Evolutionary conservation across 2,888 invertebrate species (phyloP), one percentile per base, ranked within the genome.

Genomic region (Salticus scenicus): DNA sequence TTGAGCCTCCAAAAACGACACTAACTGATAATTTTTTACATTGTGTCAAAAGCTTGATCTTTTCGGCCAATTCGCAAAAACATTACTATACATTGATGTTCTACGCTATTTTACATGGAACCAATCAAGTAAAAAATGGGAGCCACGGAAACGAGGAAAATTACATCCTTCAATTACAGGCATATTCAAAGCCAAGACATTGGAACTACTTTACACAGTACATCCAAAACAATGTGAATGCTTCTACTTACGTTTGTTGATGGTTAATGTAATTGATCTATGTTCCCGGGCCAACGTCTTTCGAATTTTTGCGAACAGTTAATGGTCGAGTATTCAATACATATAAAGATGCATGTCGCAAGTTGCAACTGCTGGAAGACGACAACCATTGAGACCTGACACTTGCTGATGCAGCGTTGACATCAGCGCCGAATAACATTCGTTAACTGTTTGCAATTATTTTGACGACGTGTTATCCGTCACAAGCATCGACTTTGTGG

Each of bases 381-480:
- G 67, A 67, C 17, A 74, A 64, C 17, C 78, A 90, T 66, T 90
- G 89, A 89, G 73, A 64, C 12, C 24, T 81, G 17, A 57, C 72
- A 1, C 33, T 90, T 71, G 63, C 33, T 27, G 90, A 89, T 78
- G 89, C 89, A 10, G 69, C 57, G 27, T 20, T 64, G 51, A 47
- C 64, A 77, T 69, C 73, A 69, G 10, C 87, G 88, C n/a, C 30
- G 27, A n/a, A 57, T 84, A 57, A 63, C 89, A 30, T 74, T 74
- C 74, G 89, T 70, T 67, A 80, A 20, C 82, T 90, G 14, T 90
- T 90, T 85, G 84, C 66, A 7, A 63, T 73, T n/a, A 71, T 87
- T 37, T 63, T 28, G 10, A 63, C 67, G 17, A 64, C 27, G 14
- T 84, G 85, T 70, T 64, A 57, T 69, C 88, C 88, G 20, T 47